Evolutionary conservation across 2,888 invertebrate species (phyloP).

Genomic region (Flexamia atlantica): DNA sequence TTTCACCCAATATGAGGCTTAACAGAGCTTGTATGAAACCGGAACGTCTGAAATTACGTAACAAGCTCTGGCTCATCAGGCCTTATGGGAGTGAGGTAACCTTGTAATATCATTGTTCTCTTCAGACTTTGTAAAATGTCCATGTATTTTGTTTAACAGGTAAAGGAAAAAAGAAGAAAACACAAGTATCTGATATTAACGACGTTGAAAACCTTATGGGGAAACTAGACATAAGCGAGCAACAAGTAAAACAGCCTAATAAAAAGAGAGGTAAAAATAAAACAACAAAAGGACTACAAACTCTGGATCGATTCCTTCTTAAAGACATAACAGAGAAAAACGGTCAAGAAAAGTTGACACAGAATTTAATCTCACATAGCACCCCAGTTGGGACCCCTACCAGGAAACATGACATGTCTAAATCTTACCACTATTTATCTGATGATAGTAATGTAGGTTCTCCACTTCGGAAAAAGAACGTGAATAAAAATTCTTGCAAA

Average conservation of each 20-base stretch:
- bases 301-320: constrained; percentile 62
- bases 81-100: too few species aligned
- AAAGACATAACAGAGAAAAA: neutral
- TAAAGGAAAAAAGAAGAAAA: constrained; percentile 66
- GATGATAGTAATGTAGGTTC: constrained; percentile 63
- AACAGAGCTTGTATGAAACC: too few species aligned
- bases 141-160: constrained; percentile 46
- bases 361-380: constrained; percentile 17
- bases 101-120: too few species aligned
- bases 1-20: too few species aligned
- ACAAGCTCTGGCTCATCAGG: too few species aligned
- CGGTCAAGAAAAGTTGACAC: neutral
- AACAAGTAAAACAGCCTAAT: constrained; percentile 65
- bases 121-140: too few species aligned
- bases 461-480: constrained; percentile 36
- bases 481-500: neutral
- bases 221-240: constrained; percentile 62
- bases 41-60: too few species aligned
- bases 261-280: constrained; percentile 65
- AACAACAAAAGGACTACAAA: constrained; percentile 60
- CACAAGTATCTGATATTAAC: constrained; percentile 64
- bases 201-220: constrained; percentile 64
- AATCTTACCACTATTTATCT: constrained; percentile 65
- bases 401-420: constrained; percentile 4
- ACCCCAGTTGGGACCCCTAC: constrained; percentile 37